Evolutionary conservation across 2,113 vertebrate species (phyloP).

Genomic region (Pituophis catenifer): DNA sequence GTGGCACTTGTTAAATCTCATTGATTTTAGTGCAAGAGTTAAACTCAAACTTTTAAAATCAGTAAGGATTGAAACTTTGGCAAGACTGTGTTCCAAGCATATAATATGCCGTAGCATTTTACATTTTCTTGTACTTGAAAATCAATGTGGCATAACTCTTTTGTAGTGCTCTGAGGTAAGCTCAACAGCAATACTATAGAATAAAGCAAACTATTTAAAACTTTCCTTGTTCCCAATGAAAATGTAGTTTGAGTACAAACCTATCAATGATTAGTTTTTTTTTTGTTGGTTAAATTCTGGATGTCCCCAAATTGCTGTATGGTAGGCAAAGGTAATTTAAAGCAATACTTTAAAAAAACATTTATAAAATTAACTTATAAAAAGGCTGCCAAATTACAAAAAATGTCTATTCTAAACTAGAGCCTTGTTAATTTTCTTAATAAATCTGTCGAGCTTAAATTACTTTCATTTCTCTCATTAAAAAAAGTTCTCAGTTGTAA

Average conservation of each 20-base stretch:
- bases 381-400: neutral
- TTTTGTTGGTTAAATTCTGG: conserved; percentile 1
- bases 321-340: neutral
- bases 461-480: neutral
- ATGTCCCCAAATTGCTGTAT: neutral
- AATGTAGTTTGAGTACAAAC: conserved; percentile 3
- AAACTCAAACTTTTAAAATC: neutral
- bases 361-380: conserved; percentile 8
- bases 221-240: neutral
- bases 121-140: conserved; percentile 1
- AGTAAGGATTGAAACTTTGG: neutral
- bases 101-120: neutral
- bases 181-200: neutral
- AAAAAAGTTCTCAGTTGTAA: neutral
- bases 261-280: conserved; percentile 23
- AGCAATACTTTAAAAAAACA: conserved; percentile 7
- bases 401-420: neutral
- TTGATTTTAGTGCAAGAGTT: neutral
- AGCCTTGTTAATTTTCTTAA: neutral
- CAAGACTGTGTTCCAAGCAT: neutral
- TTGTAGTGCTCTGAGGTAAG: conserved; percentile 1
- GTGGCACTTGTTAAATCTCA: neutral
- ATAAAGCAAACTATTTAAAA: conserved; percentile 4
- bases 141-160: conserved; percentile 15
- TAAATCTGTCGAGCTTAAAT: neutral